Conservation (phyloP, 2,113 vertebrate species). For the Alethe castanea region DNA sequence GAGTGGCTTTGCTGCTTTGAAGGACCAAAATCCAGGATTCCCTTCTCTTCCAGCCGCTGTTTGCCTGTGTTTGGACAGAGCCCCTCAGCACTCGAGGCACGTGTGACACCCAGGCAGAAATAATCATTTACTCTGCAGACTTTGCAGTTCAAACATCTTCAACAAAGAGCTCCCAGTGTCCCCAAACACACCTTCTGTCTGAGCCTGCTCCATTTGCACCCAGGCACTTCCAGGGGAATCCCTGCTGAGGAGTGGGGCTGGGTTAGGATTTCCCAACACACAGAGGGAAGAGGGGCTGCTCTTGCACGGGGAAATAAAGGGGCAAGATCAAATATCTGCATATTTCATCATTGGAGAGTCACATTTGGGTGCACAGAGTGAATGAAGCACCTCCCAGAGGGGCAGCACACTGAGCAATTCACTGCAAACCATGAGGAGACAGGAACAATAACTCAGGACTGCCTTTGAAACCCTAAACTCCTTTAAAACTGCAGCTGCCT, state of each 20-base stretch:
- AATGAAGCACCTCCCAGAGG: neutral
- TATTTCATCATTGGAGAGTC: neutral
- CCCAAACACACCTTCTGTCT: neutral
- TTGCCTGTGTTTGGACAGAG: slow-evolving; percentile 9
- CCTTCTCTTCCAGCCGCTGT: neutral
- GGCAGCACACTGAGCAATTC: neutral
- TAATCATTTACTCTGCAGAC: neutral
- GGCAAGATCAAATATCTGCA: neutral
- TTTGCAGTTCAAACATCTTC: neutral
- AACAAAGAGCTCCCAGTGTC: neutral
- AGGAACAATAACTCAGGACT: slow-evolving; percentile 45
- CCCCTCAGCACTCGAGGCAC: neutral
- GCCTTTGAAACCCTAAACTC: neutral
- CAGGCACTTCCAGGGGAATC: neutral
- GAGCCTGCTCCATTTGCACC: neutral
- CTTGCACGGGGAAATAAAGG: neutral
- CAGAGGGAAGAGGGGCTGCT: neutral
- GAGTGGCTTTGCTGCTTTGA: neutral
- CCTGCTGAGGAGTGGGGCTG: neutral
- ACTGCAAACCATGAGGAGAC: slow-evolving; percentile 55
- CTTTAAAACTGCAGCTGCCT: neutral
- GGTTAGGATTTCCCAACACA: neutral
- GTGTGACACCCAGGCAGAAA: neutral
- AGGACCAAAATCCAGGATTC: neutral
- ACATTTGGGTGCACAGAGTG: neutral